A percentile compares a stretch with the other conserved stretches of the same genome.
Evolutionary conservation across 2,113 vertebrate genomes (phyloP).

Genomic region (Tenebrosternarchus preto): DNA sequence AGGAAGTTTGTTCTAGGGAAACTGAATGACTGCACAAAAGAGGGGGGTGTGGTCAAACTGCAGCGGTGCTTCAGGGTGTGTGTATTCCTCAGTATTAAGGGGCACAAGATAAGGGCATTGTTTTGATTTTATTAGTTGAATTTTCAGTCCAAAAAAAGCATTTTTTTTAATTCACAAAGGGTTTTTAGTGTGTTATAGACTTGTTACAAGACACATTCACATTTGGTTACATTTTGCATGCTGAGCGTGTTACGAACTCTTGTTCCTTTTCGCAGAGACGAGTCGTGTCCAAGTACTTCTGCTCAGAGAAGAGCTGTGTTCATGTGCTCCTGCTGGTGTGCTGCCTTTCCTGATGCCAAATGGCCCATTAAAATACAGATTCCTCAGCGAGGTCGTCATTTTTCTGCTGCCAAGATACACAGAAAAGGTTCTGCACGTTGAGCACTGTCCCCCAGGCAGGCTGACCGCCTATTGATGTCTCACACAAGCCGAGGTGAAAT

Average conservation of each 20-base stretch:
- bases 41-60: background rate
- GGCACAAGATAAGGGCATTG: background rate
- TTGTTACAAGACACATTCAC: too few relatives aligned
- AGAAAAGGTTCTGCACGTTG: constrained; percentile 31
- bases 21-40: background rate
- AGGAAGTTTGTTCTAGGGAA: background rate
- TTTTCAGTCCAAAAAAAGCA: too few relatives aligned
- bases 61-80: background rate
- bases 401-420: constrained; percentile 39
- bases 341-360: constrained; percentile 33
- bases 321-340: constrained; percentile 31
- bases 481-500: constrained; percentile 30
- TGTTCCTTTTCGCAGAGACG: constrained; percentile 3
- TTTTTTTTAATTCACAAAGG: too few relatives aligned
- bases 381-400: constrained; percentile 42
- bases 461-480: constrained; percentile 33
- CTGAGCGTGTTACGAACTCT: too few relatives aligned
- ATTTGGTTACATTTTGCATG: too few relatives aligned
- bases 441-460: constrained; percentile 45
- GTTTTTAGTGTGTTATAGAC: too few relatives aligned
- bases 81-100: background rate
- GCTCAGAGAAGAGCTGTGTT: constrained; percentile 1
- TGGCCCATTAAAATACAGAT: constrained; percentile 53
- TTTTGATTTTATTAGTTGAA: background rate
- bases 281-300: constrained; percentile 1